A percentile compares a stretch with the other conserved stretches of the same genome.
phyloP scores from a whole-genome alignment of 2,113 vertebrate species.

The Leuciscus idus region DNA sequence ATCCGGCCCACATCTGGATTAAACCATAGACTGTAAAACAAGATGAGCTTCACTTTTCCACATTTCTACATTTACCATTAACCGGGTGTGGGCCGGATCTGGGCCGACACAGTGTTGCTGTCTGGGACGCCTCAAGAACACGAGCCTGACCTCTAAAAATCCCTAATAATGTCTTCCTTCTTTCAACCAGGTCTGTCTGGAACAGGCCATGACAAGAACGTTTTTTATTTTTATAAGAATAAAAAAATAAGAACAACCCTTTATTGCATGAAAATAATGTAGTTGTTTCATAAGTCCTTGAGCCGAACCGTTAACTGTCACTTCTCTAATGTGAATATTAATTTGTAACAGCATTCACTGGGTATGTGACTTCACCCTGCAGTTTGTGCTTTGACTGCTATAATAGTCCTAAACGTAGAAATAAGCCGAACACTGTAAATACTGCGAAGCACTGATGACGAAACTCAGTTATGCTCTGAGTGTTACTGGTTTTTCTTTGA shows the following conservation, averaged over 20 bases:
- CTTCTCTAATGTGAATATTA: constrained; percentile 32
- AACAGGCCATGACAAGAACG: constrained; percentile 27
- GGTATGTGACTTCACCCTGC: background rate
- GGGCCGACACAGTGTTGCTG: no score
- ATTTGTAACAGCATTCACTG: background rate
- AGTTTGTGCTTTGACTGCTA: no score
- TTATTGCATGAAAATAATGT: no score
- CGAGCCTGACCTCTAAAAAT: background rate
- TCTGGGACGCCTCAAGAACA: background rate
- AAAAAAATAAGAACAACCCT: no score
- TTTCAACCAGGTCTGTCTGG: constrained; percentile 35
- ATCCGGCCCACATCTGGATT: no score
- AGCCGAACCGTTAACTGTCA: background rate
- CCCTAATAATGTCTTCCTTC: no score
- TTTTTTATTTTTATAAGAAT: background rate
- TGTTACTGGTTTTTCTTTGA: background rate
- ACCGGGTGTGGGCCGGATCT: no score
- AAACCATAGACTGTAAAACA: no score
- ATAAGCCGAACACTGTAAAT: constrained; percentile 20
- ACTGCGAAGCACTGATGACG: background rate
- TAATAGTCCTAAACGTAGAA: constrained; percentile 13
- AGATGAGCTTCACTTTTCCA: no score
- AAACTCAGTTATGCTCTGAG: background rate
- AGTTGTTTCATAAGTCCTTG: background rate
- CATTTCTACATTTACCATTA: no score